Evolutionary conservation across 2,113 vertebrate genomes (phyloP).

Genomic region (Brachyhypopomus occidentalis): DNA sequence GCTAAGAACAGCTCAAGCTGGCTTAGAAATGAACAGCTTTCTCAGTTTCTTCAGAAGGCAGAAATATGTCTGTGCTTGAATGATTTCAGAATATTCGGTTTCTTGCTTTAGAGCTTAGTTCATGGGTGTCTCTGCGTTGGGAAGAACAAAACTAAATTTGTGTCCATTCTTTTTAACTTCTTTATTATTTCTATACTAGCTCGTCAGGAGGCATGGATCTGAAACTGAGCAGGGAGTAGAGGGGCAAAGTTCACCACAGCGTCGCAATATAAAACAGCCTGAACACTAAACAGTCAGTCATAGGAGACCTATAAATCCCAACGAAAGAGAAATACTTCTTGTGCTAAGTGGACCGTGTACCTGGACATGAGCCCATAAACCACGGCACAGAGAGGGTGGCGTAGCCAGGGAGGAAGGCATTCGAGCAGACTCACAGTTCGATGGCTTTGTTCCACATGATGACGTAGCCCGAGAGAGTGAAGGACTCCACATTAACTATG

Average conservation of each 20-base stretch:
- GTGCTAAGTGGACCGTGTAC: not conserved
- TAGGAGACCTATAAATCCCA: not conserved
- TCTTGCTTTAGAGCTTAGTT: conserved; percentile 14
- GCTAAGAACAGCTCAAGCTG: not conserved
- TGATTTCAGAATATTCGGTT: not conserved
- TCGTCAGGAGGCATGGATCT: conserved; percentile 36
- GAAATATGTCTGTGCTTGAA: not conserved
- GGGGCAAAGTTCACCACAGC: conserved; percentile 24
- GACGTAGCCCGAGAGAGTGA: conserved; percentile 99
- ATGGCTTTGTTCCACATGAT: conserved; percentile 99
- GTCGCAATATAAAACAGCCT: not conserved
- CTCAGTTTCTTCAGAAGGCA: not conserved
- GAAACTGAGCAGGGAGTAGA: conserved; percentile 27
- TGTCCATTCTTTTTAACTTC: conserved; percentile 22
- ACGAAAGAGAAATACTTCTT: not conserved
- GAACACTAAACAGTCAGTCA: not conserved
- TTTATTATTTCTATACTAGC: conserved; percentile 45
- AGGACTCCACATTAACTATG: conserved; percentile 98
- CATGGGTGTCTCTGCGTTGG: conserved; percentile 7
- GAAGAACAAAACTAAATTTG: conserved; percentile 34
- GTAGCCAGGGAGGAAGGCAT: not conserved
- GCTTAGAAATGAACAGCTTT: not conserved
- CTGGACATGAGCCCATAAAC: not conserved
- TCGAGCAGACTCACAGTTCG: conserved; percentile 88
- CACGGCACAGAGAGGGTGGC: not conserved